Percentiles rank a stretch among this genome's conserved stretches.
These are phyloP conservation scores for Cryptocephalus primarius DNA, from an alignment of 2,888 invertebrate genomes.

Conservation along the genomic window DNA sequence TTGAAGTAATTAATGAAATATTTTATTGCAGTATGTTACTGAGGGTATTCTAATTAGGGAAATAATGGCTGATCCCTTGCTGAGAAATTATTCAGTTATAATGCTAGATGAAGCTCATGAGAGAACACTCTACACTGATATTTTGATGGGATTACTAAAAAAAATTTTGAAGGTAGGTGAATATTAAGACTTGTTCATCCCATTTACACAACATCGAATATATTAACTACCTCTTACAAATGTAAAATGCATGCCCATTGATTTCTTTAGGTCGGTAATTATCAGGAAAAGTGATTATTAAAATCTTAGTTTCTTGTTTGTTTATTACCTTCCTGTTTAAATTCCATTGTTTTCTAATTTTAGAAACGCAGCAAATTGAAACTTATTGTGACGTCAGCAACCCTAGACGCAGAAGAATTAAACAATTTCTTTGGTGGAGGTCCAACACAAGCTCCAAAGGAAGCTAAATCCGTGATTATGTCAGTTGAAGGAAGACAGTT, in stretches of 20 bases:
- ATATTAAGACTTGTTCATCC: too few relatives aligned
- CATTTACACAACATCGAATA: too few relatives aligned
- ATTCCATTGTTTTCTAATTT: neutral
- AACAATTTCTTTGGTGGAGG: constrained; percentile 63
- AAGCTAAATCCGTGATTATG: constrained; percentile 68
- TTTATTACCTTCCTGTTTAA: too few relatives aligned
- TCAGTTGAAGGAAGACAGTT: constrained; percentile 81
- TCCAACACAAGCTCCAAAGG: constrained; percentile 31
- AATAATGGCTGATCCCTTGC: constrained; percentile 88
- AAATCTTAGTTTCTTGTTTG: too few relatives aligned
- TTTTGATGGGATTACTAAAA: constrained; percentile 84
- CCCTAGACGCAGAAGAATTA: constrained; percentile 83
- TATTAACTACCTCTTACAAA: too few relatives aligned
- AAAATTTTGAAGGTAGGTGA: constrained; percentile 66
- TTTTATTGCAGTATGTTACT: constrained; percentile 69
- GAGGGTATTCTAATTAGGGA: constrained; percentile 92
- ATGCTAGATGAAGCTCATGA: constrained; percentile 96
- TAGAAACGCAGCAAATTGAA: constrained; percentile 57
- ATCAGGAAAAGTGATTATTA: too few relatives aligned
- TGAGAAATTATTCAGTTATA: constrained; percentile 78
- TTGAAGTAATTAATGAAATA: too few relatives aligned
- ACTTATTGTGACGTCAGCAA: constrained; percentile 88
- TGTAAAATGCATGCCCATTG: too few relatives aligned
- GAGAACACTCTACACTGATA: constrained; percentile 83
- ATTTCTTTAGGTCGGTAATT: too few relatives aligned